These are phyloP conservation scores for Brachionus koreanus DNA, from an alignment of 1,140 invertebrate genomes.

Conservation along the genomic window DNA sequence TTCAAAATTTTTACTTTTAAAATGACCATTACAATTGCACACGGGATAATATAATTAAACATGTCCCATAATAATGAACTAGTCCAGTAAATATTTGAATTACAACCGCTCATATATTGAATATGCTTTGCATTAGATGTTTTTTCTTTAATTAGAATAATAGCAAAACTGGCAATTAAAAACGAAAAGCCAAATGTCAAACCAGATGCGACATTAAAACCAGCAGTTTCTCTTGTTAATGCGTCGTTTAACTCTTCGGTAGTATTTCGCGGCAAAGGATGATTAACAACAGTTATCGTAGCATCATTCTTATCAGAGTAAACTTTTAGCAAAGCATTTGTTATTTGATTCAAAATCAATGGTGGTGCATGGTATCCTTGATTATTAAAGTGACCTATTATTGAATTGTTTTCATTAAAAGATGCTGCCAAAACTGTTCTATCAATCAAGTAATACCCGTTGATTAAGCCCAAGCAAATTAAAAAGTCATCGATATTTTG, in stretches of 20 bases:
- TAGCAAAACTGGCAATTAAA: slow-evolving; percentile 27
- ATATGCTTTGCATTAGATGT: slow-evolving; percentile 42
- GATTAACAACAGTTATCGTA: slow-evolving; percentile 5
- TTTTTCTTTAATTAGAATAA: slow-evolving; percentile 43
- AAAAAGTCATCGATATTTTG: slow-evolving; percentile 1
- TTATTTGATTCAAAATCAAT: neutral
- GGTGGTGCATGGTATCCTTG: slow-evolving; percentile 30
- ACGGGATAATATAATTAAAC: slow-evolving; percentile 54
- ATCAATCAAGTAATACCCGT: slow-evolving; percentile 13
- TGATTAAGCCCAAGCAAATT: neutral
- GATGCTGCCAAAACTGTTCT: neutral
- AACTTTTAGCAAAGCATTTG: slow-evolving; percentile 28
- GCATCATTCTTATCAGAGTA: neutral
- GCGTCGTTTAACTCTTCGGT: slow-evolving; percentile 19
- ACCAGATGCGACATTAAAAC: slow-evolving; percentile 36
- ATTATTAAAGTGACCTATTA: slow-evolving; percentile 44
- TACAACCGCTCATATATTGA: slow-evolving; percentile 59
- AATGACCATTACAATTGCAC: slow-evolving; percentile 48
- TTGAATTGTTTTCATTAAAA: neutral
- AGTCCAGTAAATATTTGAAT: slow-evolving; percentile 68
- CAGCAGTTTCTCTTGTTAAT: neutral
- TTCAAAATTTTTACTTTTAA: neutral
- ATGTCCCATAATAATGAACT: slow-evolving; percentile 69
- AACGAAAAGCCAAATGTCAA: slow-evolving; percentile 37
- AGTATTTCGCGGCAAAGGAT: slow-evolving; percentile 40